phyloP scores from a whole-genome alignment of 2,888 invertebrate species.

The Gymnosoma rotundatum region DNA sequence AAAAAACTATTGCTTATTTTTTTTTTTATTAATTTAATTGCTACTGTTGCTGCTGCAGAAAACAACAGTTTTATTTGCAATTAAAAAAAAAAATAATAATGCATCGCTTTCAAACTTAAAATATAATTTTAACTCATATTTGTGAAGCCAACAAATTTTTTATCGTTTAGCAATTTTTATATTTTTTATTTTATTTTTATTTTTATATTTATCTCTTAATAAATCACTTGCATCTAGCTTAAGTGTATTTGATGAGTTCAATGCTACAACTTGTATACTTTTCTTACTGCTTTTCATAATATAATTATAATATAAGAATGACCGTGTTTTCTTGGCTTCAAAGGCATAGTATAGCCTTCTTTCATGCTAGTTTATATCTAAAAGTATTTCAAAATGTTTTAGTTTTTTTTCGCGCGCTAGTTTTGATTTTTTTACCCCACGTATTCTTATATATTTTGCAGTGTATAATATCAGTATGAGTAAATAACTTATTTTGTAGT shows the following conservation, averaged over 20 bases:
- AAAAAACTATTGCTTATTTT: constrained; percentile 14
- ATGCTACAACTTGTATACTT: constrained; percentile 21
- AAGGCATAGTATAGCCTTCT: constrained; percentile 19
- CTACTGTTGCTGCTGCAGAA: not conserved
- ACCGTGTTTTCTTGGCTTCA: constrained; percentile 14
- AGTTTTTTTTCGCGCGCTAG: constrained; percentile 32
- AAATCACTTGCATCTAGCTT: constrained; percentile 5
- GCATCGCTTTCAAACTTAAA: no score
- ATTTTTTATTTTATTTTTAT: no score
- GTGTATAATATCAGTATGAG: not conserved
- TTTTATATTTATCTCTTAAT: constrained; percentile 27
- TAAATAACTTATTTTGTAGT: constrained; percentile 46
- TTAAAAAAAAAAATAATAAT: no score
- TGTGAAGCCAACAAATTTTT: constrained; percentile 5
- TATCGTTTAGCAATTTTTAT: not conserved
- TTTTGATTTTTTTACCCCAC: not conserved
- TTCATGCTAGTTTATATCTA: constrained; percentile 21
- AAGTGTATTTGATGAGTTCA: constrained; percentile 60
- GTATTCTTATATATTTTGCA: not conserved
- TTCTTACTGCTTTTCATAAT: not conserved
- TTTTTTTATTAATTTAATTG: constrained; percentile 41
- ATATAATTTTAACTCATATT: constrained; percentile 7
- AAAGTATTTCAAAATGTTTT: constrained; percentile 28
- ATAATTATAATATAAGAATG: constrained; percentile 3
- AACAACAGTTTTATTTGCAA: no score